Evolutionary conservation across 2,888 invertebrate genomes (phyloP).

Genomic region (Prenolepis imparis): DNA sequence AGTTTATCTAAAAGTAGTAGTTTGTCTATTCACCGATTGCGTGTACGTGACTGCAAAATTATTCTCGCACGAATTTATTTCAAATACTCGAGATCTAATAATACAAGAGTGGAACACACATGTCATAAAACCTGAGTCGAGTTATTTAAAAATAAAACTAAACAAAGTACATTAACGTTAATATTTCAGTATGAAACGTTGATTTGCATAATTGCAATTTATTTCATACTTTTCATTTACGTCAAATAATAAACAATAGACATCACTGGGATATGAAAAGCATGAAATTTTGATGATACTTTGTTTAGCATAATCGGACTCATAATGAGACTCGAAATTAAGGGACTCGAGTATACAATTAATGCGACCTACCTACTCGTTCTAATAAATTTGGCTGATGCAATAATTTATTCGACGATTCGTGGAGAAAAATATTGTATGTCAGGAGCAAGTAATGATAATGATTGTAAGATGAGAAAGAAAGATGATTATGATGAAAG

Average conservation of each 20-base stretch:
- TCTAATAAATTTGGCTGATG: conserved; percentile 67
- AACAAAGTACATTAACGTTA: not conserved
- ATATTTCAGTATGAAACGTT: not conserved
- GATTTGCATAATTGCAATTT: not conserved
- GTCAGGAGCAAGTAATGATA: not conserved
- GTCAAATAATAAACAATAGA: not conserved
- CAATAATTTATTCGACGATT: conserved; percentile 72
- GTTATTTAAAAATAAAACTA: not conserved
- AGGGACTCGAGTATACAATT: conserved; percentile 21
- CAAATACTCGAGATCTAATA: not conserved
- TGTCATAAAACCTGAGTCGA: not conserved
- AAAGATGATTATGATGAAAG: not conserved
- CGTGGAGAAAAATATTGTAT: conserved; percentile 32
- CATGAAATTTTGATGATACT: not conserved
- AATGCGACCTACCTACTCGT: conserved; percentile 56
- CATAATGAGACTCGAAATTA: not conserved
- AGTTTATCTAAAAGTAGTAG: not conserved
- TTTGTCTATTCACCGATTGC: not conserved
- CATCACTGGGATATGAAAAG: not conserved
- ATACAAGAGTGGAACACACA: not conserved
- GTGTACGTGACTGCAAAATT: conserved; percentile 8
- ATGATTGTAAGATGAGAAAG: conserved; percentile 3
- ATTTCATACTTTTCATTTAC: not conserved
- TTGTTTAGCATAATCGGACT: not conserved
- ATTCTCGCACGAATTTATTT: not conserved